Evolutionary conservation across 2,888 invertebrate species (phyloP), one percentile per base, ranked within the genome.

Genomic region (Mayetiola destructor): DNA sequence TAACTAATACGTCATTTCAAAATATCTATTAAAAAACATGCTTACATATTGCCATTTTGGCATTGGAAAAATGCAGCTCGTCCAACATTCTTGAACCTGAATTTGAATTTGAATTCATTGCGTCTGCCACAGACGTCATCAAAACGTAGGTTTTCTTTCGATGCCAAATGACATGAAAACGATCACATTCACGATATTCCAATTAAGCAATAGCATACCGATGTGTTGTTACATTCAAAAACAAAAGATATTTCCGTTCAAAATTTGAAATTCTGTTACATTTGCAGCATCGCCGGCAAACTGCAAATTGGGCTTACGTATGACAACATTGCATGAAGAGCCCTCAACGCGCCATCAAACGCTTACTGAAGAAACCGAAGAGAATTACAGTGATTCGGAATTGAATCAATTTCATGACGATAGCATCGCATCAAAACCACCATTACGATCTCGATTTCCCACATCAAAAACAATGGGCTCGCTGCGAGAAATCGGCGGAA

Each of bases 41-140:
- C 48, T 48, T 27, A 48, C 48, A 48, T 2, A n/a, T n/a, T n/a
- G n/a, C n/a, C n/a, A n/a, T n/a, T n/a, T n/a, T 29, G 10, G 18
- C 9, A 30, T 40, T 58, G 30, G 55, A 29, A 56, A 55, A 35
- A 85, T 85, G 80, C 93, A 95, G 94, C 94, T 76, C 89, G 95
- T 70, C 95, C 95, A 73, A 95, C 93, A 75, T 95, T 93, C 84
- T 86, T 95, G 78, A 94, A 93, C 84, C 87, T 95, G 80, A 91
- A 87, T 80, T 80, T 90, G 80, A 91, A 88, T 81, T 82, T 89
- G 77, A 91, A 90, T 80, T 83, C 88, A 69, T 80, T 89, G 77
- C 84, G 89, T 76, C 84, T 87, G 71, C 88, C 87, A 78, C 88
- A 87, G 73, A 80, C 84, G 69, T 80, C 58, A 30, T 57, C 81